Conservation (phyloP, 2,888 invertebrate genomes). For the Adela reaumurella region DNA sequence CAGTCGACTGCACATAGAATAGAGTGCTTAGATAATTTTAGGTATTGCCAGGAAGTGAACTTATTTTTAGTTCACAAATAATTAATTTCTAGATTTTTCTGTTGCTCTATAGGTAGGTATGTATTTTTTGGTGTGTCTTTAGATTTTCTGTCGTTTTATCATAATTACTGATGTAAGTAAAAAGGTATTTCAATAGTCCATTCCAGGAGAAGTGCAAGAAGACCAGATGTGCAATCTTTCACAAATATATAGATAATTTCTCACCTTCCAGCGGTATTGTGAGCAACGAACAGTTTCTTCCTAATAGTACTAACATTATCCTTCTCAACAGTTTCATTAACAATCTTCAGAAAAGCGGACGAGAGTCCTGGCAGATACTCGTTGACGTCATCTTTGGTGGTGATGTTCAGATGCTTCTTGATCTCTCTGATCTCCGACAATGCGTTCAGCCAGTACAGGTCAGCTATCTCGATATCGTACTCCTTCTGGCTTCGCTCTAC, state of each 20-base stretch:
- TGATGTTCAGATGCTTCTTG: constrained; percentile 47
- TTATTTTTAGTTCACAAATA: too few species aligned
- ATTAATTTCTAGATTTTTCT: too few species aligned
- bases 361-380: constrained; percentile 38
- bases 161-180: too few species aligned
- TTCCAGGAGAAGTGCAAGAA: too few species aligned
- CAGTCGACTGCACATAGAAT: too few species aligned
- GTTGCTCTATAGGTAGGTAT: too few species aligned
- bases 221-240: too few species aligned
- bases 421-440: constrained; percentile 72
- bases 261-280: constrained; percentile 74
- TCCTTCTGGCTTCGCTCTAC: constrained; percentile 62
- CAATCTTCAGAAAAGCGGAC: constrained; percentile 63
- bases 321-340: constrained; percentile 39
- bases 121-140: too few species aligned
- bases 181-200: too few species aligned
- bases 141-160: too few species aligned
- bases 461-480: constrained; percentile 56
- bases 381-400: constrained; percentile 27
- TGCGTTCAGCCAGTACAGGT: constrained; percentile 72
- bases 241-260: not conserved
- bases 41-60: too few species aligned
- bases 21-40: too few species aligned
- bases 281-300: constrained; percentile 67
- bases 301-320: constrained; percentile 21